Conservation (phyloP, 23 tunicate genomes). For the Halocynthia aurantium region DNA sequence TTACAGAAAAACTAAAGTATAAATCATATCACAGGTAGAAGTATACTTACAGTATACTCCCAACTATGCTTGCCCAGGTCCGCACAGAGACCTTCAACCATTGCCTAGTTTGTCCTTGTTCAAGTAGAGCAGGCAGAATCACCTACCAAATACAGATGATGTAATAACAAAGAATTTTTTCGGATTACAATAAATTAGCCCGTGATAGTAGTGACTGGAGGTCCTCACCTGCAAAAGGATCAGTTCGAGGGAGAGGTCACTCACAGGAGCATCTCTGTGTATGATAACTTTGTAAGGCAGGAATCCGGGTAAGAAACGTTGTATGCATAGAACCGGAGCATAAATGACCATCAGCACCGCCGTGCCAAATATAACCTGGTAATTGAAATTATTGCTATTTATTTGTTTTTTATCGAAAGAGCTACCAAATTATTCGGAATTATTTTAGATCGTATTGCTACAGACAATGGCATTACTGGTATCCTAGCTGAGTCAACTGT, state of each 20-base stretch:
- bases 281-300: constrained; percentile 43
- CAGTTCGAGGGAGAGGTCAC: constrained; percentile 60
- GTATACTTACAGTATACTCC: constrained; percentile 20
- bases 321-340: constrained; percentile 44
- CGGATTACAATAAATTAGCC: too few relatives aligned
- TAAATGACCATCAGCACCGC: constrained; percentile 45
- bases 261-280: constrained; percentile 41
- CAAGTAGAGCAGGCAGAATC: constrained; percentile 58
- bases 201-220: too few relatives aligned
- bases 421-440: too few relatives aligned
- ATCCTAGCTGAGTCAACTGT: too few relatives aligned
- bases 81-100: constrained; percentile 37
- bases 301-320: constrained; percentile 30
- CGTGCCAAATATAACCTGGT: constrained; percentile 44
- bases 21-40: too few relatives aligned
- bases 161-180: too few relatives aligned
- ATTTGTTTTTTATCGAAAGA: too few relatives aligned
- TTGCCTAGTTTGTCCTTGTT: constrained; percentile 48
- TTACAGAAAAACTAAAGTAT: too few relatives aligned
- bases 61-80: constrained; percentile 47
- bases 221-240: constrained; percentile 29
- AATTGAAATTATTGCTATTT: too few relatives aligned
- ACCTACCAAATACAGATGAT: not conserved
- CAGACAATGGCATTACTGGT: too few relatives aligned
- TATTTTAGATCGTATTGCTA: too few relatives aligned